Percentiles rank a stretch among this genome's conserved stretches.
These are phyloP conservation scores for Sphinx pinastri DNA, from an alignment of 2,888 invertebrate species.

Conservation along the genomic window DNA sequence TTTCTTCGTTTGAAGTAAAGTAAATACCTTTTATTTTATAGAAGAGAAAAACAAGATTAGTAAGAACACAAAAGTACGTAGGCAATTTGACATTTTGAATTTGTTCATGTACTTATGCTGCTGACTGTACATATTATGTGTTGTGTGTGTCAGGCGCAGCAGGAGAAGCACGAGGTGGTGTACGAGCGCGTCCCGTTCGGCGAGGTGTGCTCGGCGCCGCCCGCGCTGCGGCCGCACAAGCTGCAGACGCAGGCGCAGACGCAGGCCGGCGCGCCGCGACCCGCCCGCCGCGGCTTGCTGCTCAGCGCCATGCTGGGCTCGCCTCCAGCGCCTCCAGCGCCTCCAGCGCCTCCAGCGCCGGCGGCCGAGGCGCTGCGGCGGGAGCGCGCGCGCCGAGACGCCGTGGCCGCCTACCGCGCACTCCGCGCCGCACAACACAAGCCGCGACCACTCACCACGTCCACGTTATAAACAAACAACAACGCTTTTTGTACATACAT, in stretches of 20 bases:
- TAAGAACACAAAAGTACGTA: too few relatives aligned
- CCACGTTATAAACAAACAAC: too few relatives aligned
- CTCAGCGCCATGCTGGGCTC: slow-evolving; percentile 51
- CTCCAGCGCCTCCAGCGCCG: slow-evolving; percentile 28
- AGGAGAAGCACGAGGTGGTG: slow-evolving; percentile 70
- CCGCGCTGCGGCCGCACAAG: slow-evolving; percentile 70
- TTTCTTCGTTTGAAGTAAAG: too few relatives aligned
- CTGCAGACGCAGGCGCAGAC: too few relatives aligned
- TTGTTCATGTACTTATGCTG: too few relatives aligned
- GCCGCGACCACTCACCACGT: background rate
- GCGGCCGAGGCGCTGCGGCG: slow-evolving; percentile 41
- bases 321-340: slow-evolving; percentile 14
- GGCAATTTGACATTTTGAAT: too few relatives aligned
- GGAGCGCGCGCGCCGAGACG: slow-evolving; percentile 54
- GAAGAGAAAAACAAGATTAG: too few relatives aligned
- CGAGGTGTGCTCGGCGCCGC: slow-evolving; percentile 89
- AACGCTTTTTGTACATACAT: background rate
- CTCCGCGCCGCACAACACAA: background rate
- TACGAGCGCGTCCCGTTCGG: slow-evolving; percentile 89
- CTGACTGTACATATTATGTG: slow-evolving; percentile 18
- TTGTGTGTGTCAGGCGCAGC: slow-evolving; percentile 36
- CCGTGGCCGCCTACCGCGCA: slow-evolving; percentile 58
- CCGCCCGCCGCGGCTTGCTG: slow-evolving; percentile 86
- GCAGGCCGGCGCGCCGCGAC: slow-evolving; percentile 62
- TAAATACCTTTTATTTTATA: too few relatives aligned